A percentile compares a stretch with the other conserved stretches of the same genome.
Conservation (phyloP, 2,113 vertebrate species). For the Aegotheles bennettii region DNA sequence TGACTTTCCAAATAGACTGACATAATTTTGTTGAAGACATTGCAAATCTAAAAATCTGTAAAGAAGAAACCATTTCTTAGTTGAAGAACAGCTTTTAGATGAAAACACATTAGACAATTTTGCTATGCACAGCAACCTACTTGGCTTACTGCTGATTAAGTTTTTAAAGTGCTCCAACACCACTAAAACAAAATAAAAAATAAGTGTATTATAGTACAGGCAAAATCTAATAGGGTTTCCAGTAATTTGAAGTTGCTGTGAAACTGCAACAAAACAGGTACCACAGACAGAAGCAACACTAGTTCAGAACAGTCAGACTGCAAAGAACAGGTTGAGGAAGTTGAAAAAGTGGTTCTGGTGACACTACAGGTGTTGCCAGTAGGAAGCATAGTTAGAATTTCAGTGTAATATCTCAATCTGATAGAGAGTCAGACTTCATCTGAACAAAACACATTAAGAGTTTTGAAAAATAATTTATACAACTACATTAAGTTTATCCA, state of each 20-base stretch:
- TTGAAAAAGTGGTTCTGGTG: neutral
- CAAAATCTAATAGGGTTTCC: neutral
- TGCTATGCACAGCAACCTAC: neutral
- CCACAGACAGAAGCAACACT: neutral
- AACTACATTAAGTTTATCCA: neutral
- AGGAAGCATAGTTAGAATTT: neutral
- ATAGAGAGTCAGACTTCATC: neutral
- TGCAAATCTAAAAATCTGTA: neutral
- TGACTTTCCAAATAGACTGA: neutral
- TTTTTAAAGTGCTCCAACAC: neutral
- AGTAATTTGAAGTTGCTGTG: neutral
- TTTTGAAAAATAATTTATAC: neutral
- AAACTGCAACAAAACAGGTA: neutral
- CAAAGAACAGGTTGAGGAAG: neutral
- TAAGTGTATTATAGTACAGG: neutral
- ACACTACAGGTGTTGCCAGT: neutral
- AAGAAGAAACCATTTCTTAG: neutral
- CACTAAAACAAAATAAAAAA: neutral
- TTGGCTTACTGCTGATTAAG: neutral
- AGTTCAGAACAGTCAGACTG: neutral
- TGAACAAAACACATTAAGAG: neutral
- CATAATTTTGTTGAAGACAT: neutral
- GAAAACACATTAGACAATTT: neutral
- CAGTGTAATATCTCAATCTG: neutral
- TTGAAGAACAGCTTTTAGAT: neutral